These are phyloP conservation scores for Lampropteryx suffumata DNA, from an alignment of 2,888 invertebrate species.

Conservation along the genomic window DNA sequence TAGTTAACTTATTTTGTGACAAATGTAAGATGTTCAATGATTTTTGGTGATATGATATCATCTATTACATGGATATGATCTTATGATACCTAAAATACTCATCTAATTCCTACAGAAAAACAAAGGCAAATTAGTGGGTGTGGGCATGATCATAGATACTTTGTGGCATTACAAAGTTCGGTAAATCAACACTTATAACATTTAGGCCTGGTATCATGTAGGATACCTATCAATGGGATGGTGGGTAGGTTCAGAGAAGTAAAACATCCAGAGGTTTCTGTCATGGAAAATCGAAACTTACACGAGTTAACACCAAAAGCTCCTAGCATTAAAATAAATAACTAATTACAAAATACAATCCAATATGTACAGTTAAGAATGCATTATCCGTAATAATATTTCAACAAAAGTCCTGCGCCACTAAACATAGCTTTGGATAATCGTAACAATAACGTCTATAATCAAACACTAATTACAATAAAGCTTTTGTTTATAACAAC, in stretches of 20 bases:
- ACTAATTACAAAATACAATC: conserved; percentile 64
- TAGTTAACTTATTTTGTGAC: conserved; percentile 19
- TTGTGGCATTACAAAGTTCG: no score
- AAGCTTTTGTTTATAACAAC: conserved; percentile 78
- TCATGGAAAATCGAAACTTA: conserved; percentile 67
- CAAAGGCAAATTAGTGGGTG: no score
- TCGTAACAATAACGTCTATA: conserved; percentile 69
- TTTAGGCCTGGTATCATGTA: no score
- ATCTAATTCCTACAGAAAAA: no score
- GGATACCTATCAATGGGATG: neutral
- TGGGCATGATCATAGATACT: no score
- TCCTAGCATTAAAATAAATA: conserved; percentile 73
- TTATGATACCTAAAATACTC: no score
- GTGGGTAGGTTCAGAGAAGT: neutral
- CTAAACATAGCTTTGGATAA: conserved; percentile 76
- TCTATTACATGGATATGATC: no score
- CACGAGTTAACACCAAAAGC: conserved; percentile 68
- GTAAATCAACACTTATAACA: no score
- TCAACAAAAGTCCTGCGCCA: conserved; percentile 66
- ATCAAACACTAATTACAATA: conserved; percentile 79
- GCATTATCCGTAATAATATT: conserved; percentile 49
- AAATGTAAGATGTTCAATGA: neutral
- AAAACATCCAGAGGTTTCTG: conserved; percentile 53
- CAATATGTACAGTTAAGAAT: conserved; percentile 65
- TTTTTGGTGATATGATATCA: neutral